phyloP scores from a whole-genome alignment of 2,888 invertebrate genomes.

The Drosophila helvetica region DNA sequence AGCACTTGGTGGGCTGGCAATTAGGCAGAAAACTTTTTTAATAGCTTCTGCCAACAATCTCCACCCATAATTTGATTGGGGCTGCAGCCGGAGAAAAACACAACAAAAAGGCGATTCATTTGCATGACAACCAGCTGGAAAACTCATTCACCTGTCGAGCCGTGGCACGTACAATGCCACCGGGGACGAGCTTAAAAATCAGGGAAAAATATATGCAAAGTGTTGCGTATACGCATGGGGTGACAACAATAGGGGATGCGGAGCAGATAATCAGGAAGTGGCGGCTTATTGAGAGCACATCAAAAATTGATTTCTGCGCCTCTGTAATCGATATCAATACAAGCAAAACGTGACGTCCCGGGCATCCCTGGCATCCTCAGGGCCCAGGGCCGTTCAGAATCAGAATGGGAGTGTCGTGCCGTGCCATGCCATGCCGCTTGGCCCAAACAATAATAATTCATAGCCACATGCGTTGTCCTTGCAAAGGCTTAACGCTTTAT shows the following conservation, averaged over 20 bases:
- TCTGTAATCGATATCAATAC: conserved; percentile 61
- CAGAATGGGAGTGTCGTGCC: conserved; percentile 15
- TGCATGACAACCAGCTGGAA: conserved; percentile 51
- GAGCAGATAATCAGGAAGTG: conserved; percentile 75
- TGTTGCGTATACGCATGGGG: conserved; percentile 51
- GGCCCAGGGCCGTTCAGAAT: no score
- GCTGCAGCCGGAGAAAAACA: conserved; percentile 25
- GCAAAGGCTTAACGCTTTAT: conserved; percentile 69
- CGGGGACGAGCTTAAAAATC: conserved; percentile 50
- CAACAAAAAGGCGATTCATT: conserved; percentile 50
- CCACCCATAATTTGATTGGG: conserved; percentile 41
- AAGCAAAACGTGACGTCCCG: conserved; percentile 52
- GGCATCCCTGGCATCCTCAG: conserved; percentile 24
- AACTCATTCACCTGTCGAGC: conserved; percentile 59
- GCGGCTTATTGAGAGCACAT: conserved; percentile 76
- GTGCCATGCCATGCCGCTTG: conserved; percentile 9
- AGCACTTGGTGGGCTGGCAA: conserved; percentile 32
- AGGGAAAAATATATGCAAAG: conserved; percentile 48
- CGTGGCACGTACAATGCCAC: conserved; percentile 53
- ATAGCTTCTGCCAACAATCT: conserved; percentile 29
- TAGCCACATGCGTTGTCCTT: conserved; percentile 69
- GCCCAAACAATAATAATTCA: conserved; percentile 80
- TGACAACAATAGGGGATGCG: conserved; percentile 51
- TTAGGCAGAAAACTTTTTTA: conserved; percentile 51
- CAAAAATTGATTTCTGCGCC: conserved; percentile 75